Percentiles rank a stretch among this genome's conserved stretches.
These are phyloP conservation scores for Leptinotarsa undecemlineata DNA, from an alignment of 1,140 invertebrate genomes.

Conservation along the genomic window DNA sequence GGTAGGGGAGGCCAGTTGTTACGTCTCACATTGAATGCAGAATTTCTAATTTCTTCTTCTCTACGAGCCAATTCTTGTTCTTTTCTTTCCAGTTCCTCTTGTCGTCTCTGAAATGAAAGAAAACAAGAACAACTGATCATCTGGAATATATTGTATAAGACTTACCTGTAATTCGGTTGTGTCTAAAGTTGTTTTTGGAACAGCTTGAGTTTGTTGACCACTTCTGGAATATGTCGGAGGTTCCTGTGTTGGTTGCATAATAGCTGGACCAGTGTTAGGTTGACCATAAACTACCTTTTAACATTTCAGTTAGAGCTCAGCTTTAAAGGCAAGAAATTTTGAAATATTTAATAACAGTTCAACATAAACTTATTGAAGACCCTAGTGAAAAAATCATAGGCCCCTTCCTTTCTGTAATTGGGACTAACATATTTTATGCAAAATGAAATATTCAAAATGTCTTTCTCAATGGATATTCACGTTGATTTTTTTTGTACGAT, in stretches of 20 bases:
- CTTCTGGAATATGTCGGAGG: conserved; percentile 62
- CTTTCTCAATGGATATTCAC: too few species aligned
- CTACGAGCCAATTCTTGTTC: conserved; percentile 83
- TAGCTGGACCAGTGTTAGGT: conserved; percentile 64
- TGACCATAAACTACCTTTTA: conserved; percentile 24
- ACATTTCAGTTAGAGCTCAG: too few species aligned
- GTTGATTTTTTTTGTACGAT: too few species aligned
- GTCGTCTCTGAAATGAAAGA: conserved; percentile 63
- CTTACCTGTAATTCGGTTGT: conserved; percentile 71
- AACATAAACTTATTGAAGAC: not conserved
- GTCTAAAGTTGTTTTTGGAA: conserved; percentile 56
- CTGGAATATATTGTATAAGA: conserved; percentile 1
- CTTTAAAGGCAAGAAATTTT: too few species aligned
- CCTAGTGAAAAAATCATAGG: not conserved
- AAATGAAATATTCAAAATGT: too few species aligned
- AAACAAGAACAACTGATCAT: not conserved
- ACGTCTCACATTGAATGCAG: conserved; percentile 72
- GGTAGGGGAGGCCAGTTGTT: conserved; percentile 99
- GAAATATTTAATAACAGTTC: too few species aligned
- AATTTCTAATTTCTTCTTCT: conserved; percentile 84
- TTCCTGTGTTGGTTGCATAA: conserved; percentile 68
- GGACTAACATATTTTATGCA: too few species aligned
- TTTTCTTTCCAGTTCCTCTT: conserved; percentile 86
- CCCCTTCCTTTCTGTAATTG: too few species aligned
- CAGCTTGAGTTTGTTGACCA: conserved; percentile 63